Evolutionary conservation across 30 jellyfish, hydroid and myxozoan genomes (phyloP).

Genomic region (Aurelia sp.): DNA sequence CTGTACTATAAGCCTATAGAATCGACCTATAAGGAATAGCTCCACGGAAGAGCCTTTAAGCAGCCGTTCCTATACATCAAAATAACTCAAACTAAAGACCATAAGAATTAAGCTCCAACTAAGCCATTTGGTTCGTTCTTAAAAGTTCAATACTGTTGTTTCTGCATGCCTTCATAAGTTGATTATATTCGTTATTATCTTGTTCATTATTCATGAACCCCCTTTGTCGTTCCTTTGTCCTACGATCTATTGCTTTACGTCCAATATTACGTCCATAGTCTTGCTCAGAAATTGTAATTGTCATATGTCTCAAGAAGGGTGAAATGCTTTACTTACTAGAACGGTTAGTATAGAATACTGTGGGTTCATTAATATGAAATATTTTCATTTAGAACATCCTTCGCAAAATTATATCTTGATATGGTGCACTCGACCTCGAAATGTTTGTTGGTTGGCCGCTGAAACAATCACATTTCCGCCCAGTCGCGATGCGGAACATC

Average conservation of each 20-base stretch:
- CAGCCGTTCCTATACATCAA: too few relatives aligned
- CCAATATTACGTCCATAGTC: neutral
- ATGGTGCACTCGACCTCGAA: too few relatives aligned
- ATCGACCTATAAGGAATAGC: neutral
- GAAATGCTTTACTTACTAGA: too few relatives aligned
- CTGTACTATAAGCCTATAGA: neutral
- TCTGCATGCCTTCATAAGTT: neutral
- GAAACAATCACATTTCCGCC: too few relatives aligned
- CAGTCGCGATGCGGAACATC: too few relatives aligned
- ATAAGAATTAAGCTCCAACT: neutral
- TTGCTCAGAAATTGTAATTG: neutral
- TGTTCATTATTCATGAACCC: neutral
- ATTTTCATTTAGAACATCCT: too few relatives aligned
- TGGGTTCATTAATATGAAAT: too few relatives aligned
- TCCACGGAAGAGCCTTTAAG: too few relatives aligned
- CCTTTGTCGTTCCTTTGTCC: neutral
- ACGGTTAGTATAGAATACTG: too few relatives aligned
- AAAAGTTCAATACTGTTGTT: neutral
- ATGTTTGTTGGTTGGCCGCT: too few relatives aligned
- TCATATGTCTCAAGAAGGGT: neutral
- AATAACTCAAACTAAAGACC: too few relatives aligned
- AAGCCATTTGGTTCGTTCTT: slow-evolving; percentile 2
- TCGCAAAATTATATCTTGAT: too few relatives aligned
- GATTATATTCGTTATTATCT: neutral
- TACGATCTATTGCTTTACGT: neutral